Evolutionary conservation across 2,797 vertebrate genomes (phyloP).

Genomic region (Platalea minor): DNA sequence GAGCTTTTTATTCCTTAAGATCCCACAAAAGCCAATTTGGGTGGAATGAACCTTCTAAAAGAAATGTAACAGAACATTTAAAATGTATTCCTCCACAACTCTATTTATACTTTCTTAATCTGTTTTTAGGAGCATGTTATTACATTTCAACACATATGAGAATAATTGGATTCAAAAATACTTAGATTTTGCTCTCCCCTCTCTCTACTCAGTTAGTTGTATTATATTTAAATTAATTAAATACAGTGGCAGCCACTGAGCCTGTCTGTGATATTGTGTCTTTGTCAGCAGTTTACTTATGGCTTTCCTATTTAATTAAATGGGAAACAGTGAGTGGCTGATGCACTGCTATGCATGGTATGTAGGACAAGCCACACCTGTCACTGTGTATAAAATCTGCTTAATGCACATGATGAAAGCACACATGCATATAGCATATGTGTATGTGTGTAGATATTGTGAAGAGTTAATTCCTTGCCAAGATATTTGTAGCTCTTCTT

Average conservation of each 20-base stretch:
- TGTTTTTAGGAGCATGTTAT: slow-evolving; percentile 31
- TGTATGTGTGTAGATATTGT: neutral
- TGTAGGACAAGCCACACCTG: slow-evolving; percentile 41
- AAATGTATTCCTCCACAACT: neutral
- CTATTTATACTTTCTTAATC: slow-evolving; percentile 30
- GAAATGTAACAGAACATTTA: slow-evolving; percentile 14
- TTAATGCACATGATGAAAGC: neutral
- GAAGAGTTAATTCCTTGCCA: slow-evolving; percentile 18
- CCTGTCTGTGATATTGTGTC: neutral
- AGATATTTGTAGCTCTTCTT: slow-evolving; percentile 20
- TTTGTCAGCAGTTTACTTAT: slow-evolving; percentile 58
- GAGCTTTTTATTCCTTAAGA: slow-evolving; percentile 50
- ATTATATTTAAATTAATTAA: slow-evolving; percentile 54
- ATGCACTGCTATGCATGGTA: neutral
- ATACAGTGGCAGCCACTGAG: slow-evolving; percentile 19
- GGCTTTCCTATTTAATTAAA: slow-evolving; percentile 60
- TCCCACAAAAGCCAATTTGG: slow-evolving; percentile 31
- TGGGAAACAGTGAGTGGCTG: neutral
- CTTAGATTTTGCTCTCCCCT: neutral
- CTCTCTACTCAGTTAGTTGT: neutral
- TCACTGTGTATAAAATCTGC: neutral
- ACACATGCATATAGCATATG: neutral
- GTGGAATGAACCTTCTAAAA: slow-evolving; percentile 16
- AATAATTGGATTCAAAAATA: slow-evolving; percentile 55
- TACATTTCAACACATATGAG: slow-evolving; percentile 12